These are phyloP conservation scores for Gymnosoma rotundatum DNA, from an alignment of 2,888 invertebrate genomes.

Conservation along the genomic window DNA sequence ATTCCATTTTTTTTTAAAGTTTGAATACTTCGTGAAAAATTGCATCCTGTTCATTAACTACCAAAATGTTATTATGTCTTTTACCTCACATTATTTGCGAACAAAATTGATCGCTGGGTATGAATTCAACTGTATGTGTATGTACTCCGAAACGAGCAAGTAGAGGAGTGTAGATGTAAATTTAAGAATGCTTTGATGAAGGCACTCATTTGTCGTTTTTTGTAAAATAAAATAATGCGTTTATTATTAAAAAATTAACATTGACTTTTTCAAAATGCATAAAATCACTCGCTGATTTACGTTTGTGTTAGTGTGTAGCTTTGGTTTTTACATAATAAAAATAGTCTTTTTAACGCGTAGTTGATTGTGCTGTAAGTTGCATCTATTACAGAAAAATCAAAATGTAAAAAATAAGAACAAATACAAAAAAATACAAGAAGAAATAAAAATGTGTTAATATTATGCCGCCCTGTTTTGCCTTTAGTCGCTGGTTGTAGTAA, in stretches of 20 bases:
- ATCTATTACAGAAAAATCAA: constrained; percentile 22
- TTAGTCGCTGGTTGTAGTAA: constrained; percentile 25
- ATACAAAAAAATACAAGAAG: neutral
- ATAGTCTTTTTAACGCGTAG: constrained; percentile 54
- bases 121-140: neutral
- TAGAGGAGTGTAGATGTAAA: constrained; percentile 3
- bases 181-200: constrained; percentile 55
- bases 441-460: constrained; percentile 46
- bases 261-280: constrained; percentile 29
- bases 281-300: constrained; percentile 5
- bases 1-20: too few relatives aligned
- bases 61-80: too few relatives aligned
- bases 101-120: too few relatives aligned
- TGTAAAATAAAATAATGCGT: constrained; percentile 51
- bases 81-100: too few relatives aligned
- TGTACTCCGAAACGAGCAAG: neutral
- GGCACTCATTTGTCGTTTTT: constrained; percentile 66
- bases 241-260: constrained; percentile 61
- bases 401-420: neutral
- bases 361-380: constrained; percentile 56
- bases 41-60: too few relatives aligned
- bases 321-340: constrained; percentile 47
- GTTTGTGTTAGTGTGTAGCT: constrained; percentile 2
- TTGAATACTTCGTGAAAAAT: too few relatives aligned
- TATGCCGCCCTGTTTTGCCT: constrained; percentile 38